phyloP scores from a whole-genome alignment of 2,797 vertebrate genomes.

The Sciurus carolinensis region DNA sequence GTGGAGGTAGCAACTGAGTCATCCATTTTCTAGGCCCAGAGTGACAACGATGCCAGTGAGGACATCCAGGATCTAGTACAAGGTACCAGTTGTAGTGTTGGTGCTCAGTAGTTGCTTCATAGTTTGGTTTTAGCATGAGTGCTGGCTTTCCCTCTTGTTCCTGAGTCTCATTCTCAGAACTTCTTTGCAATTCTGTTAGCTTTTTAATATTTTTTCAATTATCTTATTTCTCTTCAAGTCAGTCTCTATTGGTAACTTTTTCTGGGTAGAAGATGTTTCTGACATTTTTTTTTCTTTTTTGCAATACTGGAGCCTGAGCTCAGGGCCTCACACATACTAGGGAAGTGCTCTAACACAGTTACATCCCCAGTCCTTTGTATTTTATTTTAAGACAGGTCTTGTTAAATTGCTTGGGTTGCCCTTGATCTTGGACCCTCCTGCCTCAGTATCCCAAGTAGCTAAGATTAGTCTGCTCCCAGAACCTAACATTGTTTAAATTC shows the following conservation, averaged over 20 bases:
- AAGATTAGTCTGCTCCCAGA: not conserved
- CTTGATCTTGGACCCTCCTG: not conserved
- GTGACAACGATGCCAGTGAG: not conserved
- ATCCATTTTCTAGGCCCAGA: not conserved
- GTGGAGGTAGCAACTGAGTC: not conserved
- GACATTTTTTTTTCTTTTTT: not conserved
- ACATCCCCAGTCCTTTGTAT: not conserved
- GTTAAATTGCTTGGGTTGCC: not conserved
- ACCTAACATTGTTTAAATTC: not conserved
- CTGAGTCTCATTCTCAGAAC: not conserved
- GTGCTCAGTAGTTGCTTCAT: not conserved
- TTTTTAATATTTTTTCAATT: not conserved
- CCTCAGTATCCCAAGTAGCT: not conserved
- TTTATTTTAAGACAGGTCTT: not conserved
- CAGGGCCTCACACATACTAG: not conserved
- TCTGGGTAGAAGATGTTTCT: not conserved
- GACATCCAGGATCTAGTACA: no score
- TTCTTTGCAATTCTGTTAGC: not conserved
- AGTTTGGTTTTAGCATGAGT: not conserved
- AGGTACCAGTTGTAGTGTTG: not conserved
- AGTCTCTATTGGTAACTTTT: not conserved
- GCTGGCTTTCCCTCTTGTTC: not conserved
- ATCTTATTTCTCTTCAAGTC: not conserved
- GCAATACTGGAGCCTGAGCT: not conserved
- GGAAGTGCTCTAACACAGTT: not conserved